phyloP scores from a whole-genome alignment of 2,797 vertebrate genomes.

The Nyctibius grandis region DNA sequence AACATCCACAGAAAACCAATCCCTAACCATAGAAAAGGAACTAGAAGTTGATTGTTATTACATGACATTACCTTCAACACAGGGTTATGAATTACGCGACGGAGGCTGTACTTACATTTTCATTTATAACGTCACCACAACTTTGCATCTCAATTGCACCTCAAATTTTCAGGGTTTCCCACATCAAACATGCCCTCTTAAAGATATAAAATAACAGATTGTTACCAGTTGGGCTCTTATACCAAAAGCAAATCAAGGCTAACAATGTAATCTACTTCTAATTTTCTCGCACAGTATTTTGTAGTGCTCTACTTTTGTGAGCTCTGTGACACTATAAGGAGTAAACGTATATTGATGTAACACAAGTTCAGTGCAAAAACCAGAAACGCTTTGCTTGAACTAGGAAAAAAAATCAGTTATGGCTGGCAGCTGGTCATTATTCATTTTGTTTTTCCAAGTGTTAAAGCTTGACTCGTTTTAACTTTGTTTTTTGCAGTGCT shows the following conservation, averaged over 20 bases:
- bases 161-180: not conserved
- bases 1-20: not conserved
- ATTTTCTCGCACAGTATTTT: not conserved
- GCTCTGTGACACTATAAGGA: not conserved
- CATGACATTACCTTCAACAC: not conserved
- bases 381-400: not conserved
- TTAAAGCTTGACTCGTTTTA: not conserved
- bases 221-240: not conserved
- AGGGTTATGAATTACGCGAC: rapidly evolving
- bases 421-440: not conserved
- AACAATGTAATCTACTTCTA: not conserved
- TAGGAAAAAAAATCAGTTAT: not conserved
- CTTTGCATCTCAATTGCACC: not conserved
- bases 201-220: not conserved
- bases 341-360: not conserved
- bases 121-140: not conserved
- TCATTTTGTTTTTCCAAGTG: not conserved
- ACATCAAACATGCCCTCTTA: not conserved
- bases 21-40: not conserved
- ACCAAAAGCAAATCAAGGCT: not conserved
- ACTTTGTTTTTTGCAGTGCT: not conserved
- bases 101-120: not conserved
- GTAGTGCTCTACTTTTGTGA: not conserved
- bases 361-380: not conserved
- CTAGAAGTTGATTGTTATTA: not conserved